Base-by-base conservation (phyloP, 1,140 invertebrate species). In the Sminthurinus signatus region DNA sequence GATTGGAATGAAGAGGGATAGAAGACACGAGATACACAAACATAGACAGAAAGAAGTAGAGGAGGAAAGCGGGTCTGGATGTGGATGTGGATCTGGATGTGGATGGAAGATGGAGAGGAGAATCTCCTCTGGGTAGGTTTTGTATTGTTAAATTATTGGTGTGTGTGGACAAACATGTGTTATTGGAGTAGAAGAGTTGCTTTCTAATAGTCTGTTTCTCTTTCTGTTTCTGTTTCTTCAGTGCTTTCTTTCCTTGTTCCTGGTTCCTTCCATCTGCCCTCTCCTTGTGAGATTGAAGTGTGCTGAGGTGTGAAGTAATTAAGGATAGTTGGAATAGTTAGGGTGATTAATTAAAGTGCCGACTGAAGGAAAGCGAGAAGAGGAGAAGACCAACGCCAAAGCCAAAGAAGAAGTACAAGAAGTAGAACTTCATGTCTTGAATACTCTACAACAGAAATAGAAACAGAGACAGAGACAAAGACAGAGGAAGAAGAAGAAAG, bases 301-400 rank as follows among this genome's bases (percentile, higher is more conserved):
- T 64, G 61, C 32, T 68, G 66, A 68, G 66, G 66, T 68, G 66
- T 68, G 66, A 68, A 68, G 42, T 68, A 68, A 68, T 68, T 68
- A 68, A 68, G 66, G 66, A 68, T 68, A 64, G 66, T 68, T 68
- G 66, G 66, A 68, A 68, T 68, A 68, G 66, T 68, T 68, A 68
- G 62, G 58, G 62, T 68, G 66, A 68, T 68, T 68, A 68, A 68
- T 68, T 68, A 68, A 68, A 66, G 51, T 55, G 46, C 36, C 23
- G 50, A 52, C 50, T 15, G 39, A 8, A 23, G 10, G 32, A 2
- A 46, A 12, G 39, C 14, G n/a, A 8, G 14, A 15, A 15, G 19
- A 8, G 15, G 15, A 19, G n/a, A 25, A n/a, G n/a, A n/a, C 5
- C 4, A 25, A n/a, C 8, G 23, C 5, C 5, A 19, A 10, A 15